Evolutionary conservation across 2,113 vertebrate genomes (phyloP).

Genomic region (Xiphophorus maculatus): DNA sequence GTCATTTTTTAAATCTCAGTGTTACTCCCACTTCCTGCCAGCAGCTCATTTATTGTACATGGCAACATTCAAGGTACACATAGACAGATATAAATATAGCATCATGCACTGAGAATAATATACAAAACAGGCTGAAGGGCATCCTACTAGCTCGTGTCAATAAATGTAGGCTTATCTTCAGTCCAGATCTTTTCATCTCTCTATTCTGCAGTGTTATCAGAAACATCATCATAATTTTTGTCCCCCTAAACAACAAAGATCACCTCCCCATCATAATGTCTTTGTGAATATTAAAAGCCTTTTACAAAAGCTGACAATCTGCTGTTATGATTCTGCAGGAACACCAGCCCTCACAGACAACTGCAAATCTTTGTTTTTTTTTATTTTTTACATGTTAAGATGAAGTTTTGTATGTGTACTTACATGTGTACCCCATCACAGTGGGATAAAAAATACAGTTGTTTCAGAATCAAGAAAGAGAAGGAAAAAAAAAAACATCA

Average conservation of each 20-base stretch:
- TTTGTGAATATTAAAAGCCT: neutral
- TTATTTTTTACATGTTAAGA: neutral
- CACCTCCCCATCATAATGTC: neutral
- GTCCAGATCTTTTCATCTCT: neutral
- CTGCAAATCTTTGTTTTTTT: neutral
- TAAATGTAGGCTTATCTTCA: neutral
- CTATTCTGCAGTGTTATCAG: neutral
- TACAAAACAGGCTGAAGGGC: neutral
- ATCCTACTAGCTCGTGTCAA: neutral
- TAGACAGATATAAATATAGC: slow-evolving; percentile 6
- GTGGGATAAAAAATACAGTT: neutral
- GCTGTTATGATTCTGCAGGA: neutral
- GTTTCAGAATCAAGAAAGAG: neutral
- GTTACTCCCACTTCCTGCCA: slow-evolving; percentile 47
- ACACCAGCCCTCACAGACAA: neutral
- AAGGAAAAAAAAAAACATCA: neutral
- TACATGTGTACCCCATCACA: neutral
- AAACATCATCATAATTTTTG: neutral
- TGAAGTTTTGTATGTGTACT: no score
- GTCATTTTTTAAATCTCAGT: slow-evolving; percentile 50
- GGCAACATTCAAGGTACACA: neutral
- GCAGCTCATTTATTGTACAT: slow-evolving; percentile 18
- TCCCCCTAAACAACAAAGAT: neutral
- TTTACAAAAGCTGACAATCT: neutral
- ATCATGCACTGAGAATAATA: neutral